These are phyloP conservation scores for Amniataba percoides DNA, from an alignment of 2,797 vertebrate species.

Conservation along the genomic window DNA sequence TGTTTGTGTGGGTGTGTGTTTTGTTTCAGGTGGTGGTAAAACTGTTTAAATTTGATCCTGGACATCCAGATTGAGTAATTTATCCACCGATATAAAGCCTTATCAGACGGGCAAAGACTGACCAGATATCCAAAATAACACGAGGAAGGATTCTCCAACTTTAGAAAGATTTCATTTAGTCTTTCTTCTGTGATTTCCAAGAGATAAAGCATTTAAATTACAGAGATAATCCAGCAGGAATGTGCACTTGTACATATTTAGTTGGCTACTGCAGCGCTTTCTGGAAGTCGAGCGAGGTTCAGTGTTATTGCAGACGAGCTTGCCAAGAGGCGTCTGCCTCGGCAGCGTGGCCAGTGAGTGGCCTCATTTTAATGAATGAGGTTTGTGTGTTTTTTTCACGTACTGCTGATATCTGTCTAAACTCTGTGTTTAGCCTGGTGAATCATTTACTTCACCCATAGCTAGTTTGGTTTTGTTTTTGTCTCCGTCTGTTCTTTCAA, in stretches of 20 bases:
- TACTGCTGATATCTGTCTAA: not conserved
- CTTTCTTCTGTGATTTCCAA: not conserved
- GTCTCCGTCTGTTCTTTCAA: not conserved
- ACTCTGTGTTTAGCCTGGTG: not conserved
- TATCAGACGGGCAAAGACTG: constrained; percentile 3
- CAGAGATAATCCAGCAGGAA: not conserved
- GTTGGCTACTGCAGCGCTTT: not conserved
- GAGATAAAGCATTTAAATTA: not conserved
- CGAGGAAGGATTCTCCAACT: not conserved
- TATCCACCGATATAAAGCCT: not conserved
- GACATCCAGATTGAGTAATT: not conserved
- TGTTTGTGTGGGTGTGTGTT: not conserved
- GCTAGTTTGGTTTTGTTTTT: not conserved
- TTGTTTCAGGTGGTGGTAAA: not conserved
- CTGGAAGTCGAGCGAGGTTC: not conserved
- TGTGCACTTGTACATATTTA: not conserved
- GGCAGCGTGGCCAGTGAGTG: not conserved
- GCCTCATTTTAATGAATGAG: not conserved
- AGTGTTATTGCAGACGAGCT: not conserved
- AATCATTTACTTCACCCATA: not conserved
- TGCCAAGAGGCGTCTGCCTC: not conserved
- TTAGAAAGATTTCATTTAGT: not conserved
- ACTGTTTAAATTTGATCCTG: not conserved
- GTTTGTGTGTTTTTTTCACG: not conserved
- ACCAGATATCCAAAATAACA: not conserved